Conservation (phyloP, 2,797 vertebrate genomes). For the Limosa lapponica region DNA sequence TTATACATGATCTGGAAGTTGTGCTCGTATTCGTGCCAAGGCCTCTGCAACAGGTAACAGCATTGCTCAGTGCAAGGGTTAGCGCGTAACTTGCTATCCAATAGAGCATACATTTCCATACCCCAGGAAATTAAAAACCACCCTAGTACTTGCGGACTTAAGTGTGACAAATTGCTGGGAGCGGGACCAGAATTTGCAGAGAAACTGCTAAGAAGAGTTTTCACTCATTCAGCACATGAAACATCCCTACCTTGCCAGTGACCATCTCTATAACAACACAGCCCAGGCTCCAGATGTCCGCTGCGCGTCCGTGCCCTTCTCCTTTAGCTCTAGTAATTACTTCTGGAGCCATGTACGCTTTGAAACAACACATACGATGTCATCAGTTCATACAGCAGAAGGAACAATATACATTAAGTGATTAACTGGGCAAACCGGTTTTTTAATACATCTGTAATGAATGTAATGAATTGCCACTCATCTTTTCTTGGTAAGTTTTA, state of each 20-base stretch:
- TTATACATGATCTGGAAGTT: slow-evolving; percentile 99
- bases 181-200: background rate
- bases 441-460: background rate
- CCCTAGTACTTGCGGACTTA: background rate
- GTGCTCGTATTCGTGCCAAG: slow-evolving; percentile 99
- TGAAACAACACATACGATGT: background rate
- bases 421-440: background rate
- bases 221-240: background rate
- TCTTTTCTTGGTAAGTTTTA: background rate
- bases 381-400: slow-evolving; percentile 34
- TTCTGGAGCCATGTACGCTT: slow-evolving; percentile 99
- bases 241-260: slow-evolving; percentile 90
- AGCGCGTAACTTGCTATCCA: background rate
- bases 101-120: background rate
- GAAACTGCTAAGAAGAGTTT: background rate
- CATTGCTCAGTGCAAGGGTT: background rate
- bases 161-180: background rate
- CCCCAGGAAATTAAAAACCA: background rate
- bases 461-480: background rate
- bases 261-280: slow-evolving; percentile 99
- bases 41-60: slow-evolving; percentile 82
- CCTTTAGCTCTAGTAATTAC: slow-evolving; percentile 98
- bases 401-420: background rate
- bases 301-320: slow-evolving; percentile 96
- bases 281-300: slow-evolving; percentile 98